These are phyloP conservation scores for Triops cancriformis DNA, from an alignment of 1,140 invertebrate species.

Conservation along the genomic window DNA sequence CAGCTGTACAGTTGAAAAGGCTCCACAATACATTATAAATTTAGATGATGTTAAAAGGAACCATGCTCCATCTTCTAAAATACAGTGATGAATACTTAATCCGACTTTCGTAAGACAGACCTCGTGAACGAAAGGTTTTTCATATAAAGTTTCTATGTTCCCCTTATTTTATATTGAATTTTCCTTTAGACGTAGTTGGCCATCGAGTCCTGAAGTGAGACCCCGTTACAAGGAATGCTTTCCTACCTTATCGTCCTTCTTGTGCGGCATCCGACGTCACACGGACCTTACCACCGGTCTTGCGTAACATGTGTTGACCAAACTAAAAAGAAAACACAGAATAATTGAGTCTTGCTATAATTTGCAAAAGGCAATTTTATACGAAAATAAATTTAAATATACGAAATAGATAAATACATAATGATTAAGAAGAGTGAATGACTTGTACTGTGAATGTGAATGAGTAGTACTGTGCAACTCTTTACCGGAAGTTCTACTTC, in stretches of 20 bases:
- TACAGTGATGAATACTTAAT: not conserved
- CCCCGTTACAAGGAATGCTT: not conserved
- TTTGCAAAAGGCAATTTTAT: not conserved
- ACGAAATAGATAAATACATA: too few species aligned
- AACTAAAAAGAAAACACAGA: constrained; percentile 23
- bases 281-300: constrained; percentile 17
- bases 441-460: too few species aligned
- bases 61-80: not conserved
- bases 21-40: not conserved
- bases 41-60: too few species aligned
- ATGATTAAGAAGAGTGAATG: too few species aligned
- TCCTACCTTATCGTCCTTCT: not conserved
- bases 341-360: not conserved
- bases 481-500: constrained; percentile 3
- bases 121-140: not conserved
- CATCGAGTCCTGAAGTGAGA: not conserved
- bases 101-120: not conserved
- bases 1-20: not conserved
- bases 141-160: not conserved
- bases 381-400: not conserved
- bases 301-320: constrained; percentile 24
- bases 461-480: not conserved
- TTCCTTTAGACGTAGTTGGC: not conserved
- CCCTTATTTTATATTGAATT: not conserved
- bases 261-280: not conserved